Conservation (phyloP, 2,113 vertebrate species). For the Heptranchias perlo region DNA sequence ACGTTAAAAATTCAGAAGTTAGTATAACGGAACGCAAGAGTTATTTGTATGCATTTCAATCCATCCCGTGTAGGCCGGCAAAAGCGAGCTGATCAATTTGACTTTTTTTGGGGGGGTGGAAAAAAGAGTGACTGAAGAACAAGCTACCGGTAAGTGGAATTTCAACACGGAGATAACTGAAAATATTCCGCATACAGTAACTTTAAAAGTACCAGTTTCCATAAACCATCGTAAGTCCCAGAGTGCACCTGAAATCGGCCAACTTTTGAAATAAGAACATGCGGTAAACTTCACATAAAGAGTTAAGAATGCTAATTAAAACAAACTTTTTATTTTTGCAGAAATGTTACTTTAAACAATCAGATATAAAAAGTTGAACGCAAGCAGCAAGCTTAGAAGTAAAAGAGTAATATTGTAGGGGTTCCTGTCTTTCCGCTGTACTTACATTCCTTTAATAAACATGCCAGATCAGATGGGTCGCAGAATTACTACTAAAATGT, state of each 20-base stretch:
- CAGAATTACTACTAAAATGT: not conserved
- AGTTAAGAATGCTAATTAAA: not conserved
- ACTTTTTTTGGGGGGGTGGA: not conserved
- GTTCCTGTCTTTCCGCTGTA: not conserved
- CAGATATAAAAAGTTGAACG: not conserved
- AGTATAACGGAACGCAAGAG: not conserved
- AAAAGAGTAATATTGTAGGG: not conserved
- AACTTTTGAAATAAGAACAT: not conserved
- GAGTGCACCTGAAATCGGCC: not conserved
- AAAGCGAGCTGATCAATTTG: not conserved
- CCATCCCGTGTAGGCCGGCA: not conserved
- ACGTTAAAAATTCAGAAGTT: not conserved
- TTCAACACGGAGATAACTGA: not conserved
- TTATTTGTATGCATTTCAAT: not conserved
- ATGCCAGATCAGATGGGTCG: not conserved
- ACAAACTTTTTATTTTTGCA: not conserved
- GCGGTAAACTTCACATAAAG: not conserved
- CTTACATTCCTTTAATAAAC: not conserved
- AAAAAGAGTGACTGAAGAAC: not conserved
- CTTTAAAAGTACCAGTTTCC: not conserved
- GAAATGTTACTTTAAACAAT: not conserved
- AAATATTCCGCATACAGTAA: not conserved
- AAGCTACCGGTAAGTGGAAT: not conserved
- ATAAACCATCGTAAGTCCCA: not conserved
- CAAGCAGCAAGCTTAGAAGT: not conserved